Conservation (phyloP, 2,888 invertebrate species). For the Operophtera brumata region DNA sequence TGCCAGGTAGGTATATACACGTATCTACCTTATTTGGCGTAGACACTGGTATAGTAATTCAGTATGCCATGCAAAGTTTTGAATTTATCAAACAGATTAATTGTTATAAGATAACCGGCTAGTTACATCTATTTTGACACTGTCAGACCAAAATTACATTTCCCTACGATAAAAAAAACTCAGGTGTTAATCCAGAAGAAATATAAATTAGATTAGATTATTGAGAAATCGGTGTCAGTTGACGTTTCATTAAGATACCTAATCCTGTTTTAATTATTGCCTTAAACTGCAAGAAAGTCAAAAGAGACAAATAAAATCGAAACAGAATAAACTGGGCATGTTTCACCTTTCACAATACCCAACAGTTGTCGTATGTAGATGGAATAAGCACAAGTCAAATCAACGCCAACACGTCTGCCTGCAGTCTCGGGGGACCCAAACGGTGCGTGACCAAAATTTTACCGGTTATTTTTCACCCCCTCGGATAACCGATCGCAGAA, state of each 20-base stretch:
- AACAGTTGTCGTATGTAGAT: slow-evolving; percentile 25
- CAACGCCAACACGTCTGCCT: slow-evolving; percentile 35
- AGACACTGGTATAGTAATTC: neutral
- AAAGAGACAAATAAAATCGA: neutral
- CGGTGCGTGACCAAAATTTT: slow-evolving; percentile 50
- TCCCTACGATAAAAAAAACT: too few relatives aligned
- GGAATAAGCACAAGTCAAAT: slow-evolving; percentile 32
- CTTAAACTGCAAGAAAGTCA: too few relatives aligned
- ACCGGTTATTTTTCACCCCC: slow-evolving; percentile 30
- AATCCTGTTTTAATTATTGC: too few relatives aligned
- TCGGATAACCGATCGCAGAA: slow-evolving; percentile 23
- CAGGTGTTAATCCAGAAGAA: too few relatives aligned
- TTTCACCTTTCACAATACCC: slow-evolving; percentile 2
- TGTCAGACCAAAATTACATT: neutral
- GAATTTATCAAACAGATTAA: neutral
- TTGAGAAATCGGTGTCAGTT: too few relatives aligned
- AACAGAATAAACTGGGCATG: slow-evolving; percentile 16
- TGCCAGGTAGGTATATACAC: slow-evolving; percentile 2
- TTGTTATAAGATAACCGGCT: neutral
- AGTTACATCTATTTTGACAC: neutral
- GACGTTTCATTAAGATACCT: too few relatives aligned
- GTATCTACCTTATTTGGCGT: neutral
- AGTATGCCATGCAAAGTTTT: neutral
- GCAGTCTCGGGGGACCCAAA: slow-evolving; percentile 33
- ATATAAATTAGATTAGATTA: too few relatives aligned